A percentile compares a stretch with the other conserved stretches of the same genome.
These are phyloP conservation scores for Rhopalosiphum maidis DNA, from an alignment of 1,140 invertebrate species.

Conservation along the genomic window DNA sequence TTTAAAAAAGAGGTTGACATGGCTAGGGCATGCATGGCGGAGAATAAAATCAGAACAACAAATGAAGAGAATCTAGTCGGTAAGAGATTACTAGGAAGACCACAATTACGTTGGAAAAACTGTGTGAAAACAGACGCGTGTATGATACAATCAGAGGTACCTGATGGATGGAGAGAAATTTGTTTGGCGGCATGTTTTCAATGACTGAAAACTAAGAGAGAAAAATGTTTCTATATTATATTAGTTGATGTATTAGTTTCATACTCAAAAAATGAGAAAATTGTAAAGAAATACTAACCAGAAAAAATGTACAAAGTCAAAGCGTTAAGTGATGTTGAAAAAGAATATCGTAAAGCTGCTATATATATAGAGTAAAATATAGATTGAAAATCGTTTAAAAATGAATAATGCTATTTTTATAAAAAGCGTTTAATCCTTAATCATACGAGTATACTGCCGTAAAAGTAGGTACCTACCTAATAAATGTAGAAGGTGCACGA, in stretches of 20 bases:
- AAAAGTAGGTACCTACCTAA: background rate
- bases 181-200: no score
- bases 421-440: background rate
- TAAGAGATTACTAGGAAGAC: no score
- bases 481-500: background rate
- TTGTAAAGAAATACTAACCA: background rate
- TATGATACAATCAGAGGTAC: background rate
- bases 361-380: background rate
- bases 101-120: background rate
- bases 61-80: no score
- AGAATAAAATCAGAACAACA: background rate
- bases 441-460: background rate
- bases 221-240: no score
- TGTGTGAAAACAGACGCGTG: background rate
- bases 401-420: background rate
- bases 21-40: no score
- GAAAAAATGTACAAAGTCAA: background rate
- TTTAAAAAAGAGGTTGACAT: no score
- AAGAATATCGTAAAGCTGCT: background rate
- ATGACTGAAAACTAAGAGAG: no score
- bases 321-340: background rate
- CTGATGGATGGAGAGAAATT: no score
- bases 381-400: background rate
- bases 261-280: no score
- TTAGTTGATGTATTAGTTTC: no score